Percentiles rank a stretch among this genome's conserved stretches.
These are phyloP conservation scores for Erebia palarica DNA, from an alignment of 2,888 invertebrate species.

Conservation along the genomic window DNA sequence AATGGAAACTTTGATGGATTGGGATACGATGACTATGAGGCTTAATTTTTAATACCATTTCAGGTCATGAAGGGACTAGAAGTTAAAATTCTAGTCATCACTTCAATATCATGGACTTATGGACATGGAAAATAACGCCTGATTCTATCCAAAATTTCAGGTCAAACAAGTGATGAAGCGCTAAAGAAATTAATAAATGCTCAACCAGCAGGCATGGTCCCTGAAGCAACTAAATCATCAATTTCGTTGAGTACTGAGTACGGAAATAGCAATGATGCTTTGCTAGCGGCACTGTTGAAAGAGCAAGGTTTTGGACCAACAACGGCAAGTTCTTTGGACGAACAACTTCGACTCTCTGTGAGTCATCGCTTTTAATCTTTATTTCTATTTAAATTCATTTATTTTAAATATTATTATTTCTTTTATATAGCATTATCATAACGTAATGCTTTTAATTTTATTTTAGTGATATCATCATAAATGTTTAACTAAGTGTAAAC, in stretches of 20 bases:
- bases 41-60: too few species aligned
- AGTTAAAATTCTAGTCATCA: too few species aligned
- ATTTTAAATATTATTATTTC: neutral
- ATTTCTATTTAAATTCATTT: neutral
- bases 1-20: neutral
- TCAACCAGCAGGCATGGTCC: slow-evolving; percentile 65
- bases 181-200: slow-evolving; percentile 67
- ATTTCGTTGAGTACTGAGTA: slow-evolving; percentile 77
- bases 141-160: slow-evolving; percentile 48
- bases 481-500: neutral
- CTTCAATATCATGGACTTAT: too few species aligned
- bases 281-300: slow-evolving; percentile 86
- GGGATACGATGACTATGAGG: too few species aligned
- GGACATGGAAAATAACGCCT: too few species aligned
- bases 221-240: slow-evolving; percentile 71
- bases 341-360: slow-evolving; percentile 82
- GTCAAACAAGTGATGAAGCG: slow-evolving; percentile 74
- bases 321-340: slow-evolving; percentile 84
- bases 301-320: slow-evolving; percentile 88
- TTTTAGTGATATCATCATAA: neutral
- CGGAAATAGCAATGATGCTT: slow-evolving; percentile 86
- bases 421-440: neutral
- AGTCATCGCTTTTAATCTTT: slow-evolving; percentile 58
- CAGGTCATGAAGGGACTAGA: slow-evolving; percentile 53
- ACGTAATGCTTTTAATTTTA: slow-evolving; percentile 5